phyloP scores from a whole-genome alignment of 2,113 vertebrate species.

The Elachura formosa region DNA sequence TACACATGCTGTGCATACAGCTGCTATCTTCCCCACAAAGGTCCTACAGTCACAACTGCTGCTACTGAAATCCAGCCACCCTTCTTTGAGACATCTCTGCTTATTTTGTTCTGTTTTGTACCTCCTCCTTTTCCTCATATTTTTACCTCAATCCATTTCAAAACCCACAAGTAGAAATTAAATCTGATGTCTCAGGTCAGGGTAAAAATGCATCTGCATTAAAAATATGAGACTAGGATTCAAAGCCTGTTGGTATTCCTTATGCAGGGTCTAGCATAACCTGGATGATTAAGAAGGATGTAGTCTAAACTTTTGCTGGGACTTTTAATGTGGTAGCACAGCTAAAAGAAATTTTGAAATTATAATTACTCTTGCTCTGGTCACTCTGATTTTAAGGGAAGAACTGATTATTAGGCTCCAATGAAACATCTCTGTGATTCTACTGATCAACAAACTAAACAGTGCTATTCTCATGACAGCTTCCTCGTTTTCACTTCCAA shows the following conservation, averaged over 20 bases:
- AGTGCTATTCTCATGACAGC: background rate
- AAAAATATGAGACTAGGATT: background rate
- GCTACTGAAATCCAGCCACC: background rate
- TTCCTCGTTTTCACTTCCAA: background rate
- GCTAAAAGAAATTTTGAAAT: background rate
- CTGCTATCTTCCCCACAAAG: background rate
- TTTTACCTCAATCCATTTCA: background rate
- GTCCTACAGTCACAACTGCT: background rate
- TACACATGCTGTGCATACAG: fast-evolving
- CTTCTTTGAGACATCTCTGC: background rate
- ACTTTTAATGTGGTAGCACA: background rate
- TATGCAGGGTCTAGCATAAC: background rate
- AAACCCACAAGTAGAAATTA: background rate
- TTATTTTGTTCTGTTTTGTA: background rate
- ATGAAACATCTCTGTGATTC: background rate
- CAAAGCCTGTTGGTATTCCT: background rate
- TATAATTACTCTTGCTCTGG: background rate
- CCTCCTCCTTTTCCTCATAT: background rate
- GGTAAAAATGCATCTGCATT: background rate
- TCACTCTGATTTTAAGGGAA: background rate
- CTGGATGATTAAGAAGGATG: background rate
- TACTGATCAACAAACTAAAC: background rate
- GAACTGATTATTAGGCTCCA: background rate
- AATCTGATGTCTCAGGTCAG: background rate
- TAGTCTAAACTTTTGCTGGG: background rate